Conservation (phyloP, 2,797 vertebrate species). For the Takifugu rubripes region DNA sequence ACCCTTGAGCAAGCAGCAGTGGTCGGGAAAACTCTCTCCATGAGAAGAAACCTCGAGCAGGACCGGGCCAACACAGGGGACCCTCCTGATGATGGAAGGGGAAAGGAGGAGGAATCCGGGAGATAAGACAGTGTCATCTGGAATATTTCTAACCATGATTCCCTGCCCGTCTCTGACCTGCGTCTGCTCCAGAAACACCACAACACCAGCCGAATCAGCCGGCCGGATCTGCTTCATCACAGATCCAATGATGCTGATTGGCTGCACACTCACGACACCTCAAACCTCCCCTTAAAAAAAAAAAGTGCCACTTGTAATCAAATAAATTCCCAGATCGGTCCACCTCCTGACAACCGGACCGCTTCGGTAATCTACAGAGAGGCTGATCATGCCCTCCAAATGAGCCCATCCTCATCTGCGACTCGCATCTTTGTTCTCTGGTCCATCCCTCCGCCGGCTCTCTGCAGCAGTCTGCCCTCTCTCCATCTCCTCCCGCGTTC, state of each 20-base stretch:
- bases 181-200: background rate
- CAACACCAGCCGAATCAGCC: slow-evolving; percentile 16
- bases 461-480: slow-evolving; percentile 37
- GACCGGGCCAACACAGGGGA: no score
- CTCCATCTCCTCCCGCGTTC: slow-evolving; percentile 30
- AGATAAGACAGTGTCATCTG: no score
- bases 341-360: slow-evolving; percentile 38
- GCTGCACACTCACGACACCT: slow-evolving; percentile 59
- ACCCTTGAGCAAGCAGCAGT: no score
- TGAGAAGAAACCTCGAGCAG: no score
- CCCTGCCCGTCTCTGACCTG: no score
- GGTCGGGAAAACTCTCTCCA: no score
- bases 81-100: no score
- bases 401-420: slow-evolving; percentile 36
- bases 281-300: slow-evolving; percentile 71
- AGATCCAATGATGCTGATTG: slow-evolving; percentile 41
- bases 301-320: slow-evolving; percentile 63
- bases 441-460: slow-evolving; percentile 26
- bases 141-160: no score
- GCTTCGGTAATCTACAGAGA: slow-evolving; percentile 38
- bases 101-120: no score
- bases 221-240: slow-evolving; percentile 27
- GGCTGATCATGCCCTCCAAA: slow-evolving; percentile 30
- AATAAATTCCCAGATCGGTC: slow-evolving; percentile 64
- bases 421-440: slow-evolving; percentile 23